Base-by-base conservation (phyloP, 2,113 vertebrate species). In the Rafetus swinhoei region DNA sequence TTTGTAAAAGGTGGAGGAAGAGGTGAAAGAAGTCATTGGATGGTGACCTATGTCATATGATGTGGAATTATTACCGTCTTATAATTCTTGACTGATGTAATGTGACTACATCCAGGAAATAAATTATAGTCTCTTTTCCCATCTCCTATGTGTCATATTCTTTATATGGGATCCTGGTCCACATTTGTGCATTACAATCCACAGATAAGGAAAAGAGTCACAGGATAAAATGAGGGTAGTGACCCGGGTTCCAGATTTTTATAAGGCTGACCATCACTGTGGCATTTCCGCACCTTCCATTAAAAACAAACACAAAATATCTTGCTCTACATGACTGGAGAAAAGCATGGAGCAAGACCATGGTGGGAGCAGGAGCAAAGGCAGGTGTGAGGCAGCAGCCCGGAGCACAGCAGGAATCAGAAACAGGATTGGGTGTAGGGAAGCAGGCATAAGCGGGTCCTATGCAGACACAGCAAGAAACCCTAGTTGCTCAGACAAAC, bases 91-190 rank as follows among this genome's bases (percentile, higher is more conserved):
- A 74, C 92, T 93, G 22, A 22, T 82, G 25, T 88, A 54, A 59
- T 89, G 25, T 65, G 85, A 89, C 21, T 84, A 86, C 77, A 81
- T 60, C 6, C 32, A 92, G 54, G 88, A 90, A 89, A 86, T 80
- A 0, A 90, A 94, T 27, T 90, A 86, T 50, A 45, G 87, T 93
- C 88, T 92, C 69, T 22, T 76, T 60, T 65, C 35, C 87, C 11
- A 29, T 53, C 12, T 93, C 95, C 39, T 32, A 12, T 25, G 10
- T 81, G 69, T 1, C 19, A 27, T 50, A 60, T 60, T 50, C 65
- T 92, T 90, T 10, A 81, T 94, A 72, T 15, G 77, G 76, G 24
- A 93, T 56, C 72, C 0, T 1, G 84, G 2, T 12, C 53, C n/a
- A 19, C 9, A 69, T 13, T 81, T 32, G 45, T 11, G 14, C 29